phyloP scores from a whole-genome alignment of 2,113 vertebrate species.

The Hypanus sabinus region DNA sequence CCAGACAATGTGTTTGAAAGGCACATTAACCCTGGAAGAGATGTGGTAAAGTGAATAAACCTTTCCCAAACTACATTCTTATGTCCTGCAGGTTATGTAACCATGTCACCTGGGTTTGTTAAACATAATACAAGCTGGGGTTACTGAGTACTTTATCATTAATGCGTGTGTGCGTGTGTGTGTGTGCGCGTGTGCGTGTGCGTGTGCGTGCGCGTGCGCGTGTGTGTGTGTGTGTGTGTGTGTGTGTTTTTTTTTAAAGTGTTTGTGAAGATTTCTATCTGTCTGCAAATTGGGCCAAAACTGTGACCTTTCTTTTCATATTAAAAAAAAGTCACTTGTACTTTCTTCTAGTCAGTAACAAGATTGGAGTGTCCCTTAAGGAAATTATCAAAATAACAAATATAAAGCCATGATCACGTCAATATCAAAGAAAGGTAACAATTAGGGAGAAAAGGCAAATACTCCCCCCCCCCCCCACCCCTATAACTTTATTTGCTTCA shows the following conservation, averaged over 20 bases:
- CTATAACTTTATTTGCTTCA: neutral
- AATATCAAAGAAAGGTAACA: too few relatives aligned
- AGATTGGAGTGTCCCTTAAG: neutral
- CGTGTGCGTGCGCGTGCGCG: too few relatives aligned
- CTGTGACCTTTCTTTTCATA: neutral
- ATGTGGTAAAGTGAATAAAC: neutral
- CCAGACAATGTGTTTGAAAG: neutral
- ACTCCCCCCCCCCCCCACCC: neutral
- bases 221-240: too few relatives aligned
- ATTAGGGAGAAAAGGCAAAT: neutral
- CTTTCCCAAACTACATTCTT: neutral
- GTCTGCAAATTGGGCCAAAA: neutral
- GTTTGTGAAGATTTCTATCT: neutral
- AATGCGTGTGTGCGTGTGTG: too few relatives aligned
- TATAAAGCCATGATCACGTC: neutral
- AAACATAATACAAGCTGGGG: neutral
- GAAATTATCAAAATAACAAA: neutral
- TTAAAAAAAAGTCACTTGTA: neutral
- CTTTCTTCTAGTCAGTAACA: neutral
- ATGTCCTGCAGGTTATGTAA: neutral
- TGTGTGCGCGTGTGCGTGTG: too few relatives aligned
- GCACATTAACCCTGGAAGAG: neutral
- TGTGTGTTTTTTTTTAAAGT: neutral
- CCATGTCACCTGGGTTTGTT: neutral
- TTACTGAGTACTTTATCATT: neutral